These are phyloP conservation scores for Drosophila tani DNA, from an alignment of 1,140 invertebrate species.

Conservation along the genomic window DNA sequence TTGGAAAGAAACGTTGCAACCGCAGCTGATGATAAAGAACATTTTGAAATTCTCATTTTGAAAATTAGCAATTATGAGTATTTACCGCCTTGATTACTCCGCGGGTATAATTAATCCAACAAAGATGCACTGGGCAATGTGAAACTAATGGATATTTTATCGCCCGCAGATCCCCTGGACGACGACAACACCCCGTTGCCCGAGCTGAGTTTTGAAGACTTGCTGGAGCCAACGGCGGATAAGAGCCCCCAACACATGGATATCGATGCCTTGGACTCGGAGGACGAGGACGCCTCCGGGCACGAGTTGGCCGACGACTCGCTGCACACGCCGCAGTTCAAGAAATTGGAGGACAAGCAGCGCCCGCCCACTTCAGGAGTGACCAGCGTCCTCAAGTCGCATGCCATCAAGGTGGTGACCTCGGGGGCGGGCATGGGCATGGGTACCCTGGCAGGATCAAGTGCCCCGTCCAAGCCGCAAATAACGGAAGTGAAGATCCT, in stretches of 20 bases:
- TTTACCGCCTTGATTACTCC: conserved; percentile 22
- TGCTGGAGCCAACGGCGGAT: conserved; percentile 65
- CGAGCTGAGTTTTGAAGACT: conserved; percentile 74
- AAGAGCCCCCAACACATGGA: conserved; percentile 50
- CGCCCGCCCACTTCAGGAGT: conserved; percentile 19
- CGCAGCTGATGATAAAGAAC: conserved; percentile 64
- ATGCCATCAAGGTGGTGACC: conserved; percentile 51
- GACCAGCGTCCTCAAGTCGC: conserved; percentile 52
- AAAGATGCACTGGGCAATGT: neutral
- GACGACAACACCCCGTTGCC: conserved; percentile 71
- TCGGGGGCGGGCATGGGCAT: conserved; percentile 8
- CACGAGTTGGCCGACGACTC: conserved; percentile 39
- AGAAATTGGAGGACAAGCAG: conserved; percentile 69
- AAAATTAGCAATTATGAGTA: conserved; percentile 56
- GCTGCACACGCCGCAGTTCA: conserved; percentile 69
- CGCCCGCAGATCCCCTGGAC: conserved; percentile 58
- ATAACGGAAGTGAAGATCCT: conserved; percentile 61
- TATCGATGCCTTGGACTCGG: conserved; percentile 29
- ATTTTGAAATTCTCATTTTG: conserved; percentile 71
- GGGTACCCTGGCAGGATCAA: neutral
- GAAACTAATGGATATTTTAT: neutral
- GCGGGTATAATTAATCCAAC: conserved; percentile 41
- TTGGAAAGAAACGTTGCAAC: conserved; percentile 28
- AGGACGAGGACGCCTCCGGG: conserved; percentile 19
- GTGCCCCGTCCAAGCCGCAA: conserved; percentile 20